phyloP scores from a whole-genome alignment of 2,888 invertebrate species.

The Aspidiotus destructor region DNA sequence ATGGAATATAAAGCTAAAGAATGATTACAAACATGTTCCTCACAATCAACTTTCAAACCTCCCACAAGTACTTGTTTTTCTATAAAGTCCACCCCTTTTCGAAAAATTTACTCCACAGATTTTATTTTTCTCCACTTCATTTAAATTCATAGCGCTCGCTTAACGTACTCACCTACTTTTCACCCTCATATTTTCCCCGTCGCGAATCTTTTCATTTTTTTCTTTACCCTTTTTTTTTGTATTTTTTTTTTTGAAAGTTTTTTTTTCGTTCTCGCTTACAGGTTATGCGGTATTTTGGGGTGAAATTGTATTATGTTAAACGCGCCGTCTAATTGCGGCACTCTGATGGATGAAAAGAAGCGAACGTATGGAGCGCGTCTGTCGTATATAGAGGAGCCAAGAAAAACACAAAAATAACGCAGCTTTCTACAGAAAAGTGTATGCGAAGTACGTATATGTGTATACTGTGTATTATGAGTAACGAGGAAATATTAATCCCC shows the following conservation, averaged over 20 bases:
- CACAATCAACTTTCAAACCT: slow-evolving; percentile 28
- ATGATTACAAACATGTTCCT: neutral
- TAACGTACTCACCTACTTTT: slow-evolving; percentile 28
- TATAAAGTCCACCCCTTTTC: neutral
- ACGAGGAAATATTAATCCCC: slow-evolving; percentile 30
- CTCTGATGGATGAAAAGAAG: neutral
- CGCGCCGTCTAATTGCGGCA: neutral
- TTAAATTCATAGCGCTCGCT: slow-evolving; percentile 27
- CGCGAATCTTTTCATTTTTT: slow-evolving; percentile 10
- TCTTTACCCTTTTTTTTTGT: neutral
- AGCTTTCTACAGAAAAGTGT: neutral
- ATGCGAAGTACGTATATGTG: neutral
- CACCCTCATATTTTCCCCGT: slow-evolving; percentile 13
- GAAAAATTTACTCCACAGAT: neutral
- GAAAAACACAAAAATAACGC: neutral
- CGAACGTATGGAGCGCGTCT: neutral
- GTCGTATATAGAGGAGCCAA: neutral
- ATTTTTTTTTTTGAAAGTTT: neutral
- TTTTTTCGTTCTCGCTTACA: neutral
- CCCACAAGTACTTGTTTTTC: neutral
- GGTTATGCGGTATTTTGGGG: neutral
- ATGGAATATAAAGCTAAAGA: no score
- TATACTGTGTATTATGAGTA: slow-evolving; percentile 6
- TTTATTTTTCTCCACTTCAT: slow-evolving; percentile 20
- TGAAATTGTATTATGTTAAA: neutral